Base-by-base conservation (phyloP, 2,888 invertebrate species). In the Exocentrus adspersus region DNA sequence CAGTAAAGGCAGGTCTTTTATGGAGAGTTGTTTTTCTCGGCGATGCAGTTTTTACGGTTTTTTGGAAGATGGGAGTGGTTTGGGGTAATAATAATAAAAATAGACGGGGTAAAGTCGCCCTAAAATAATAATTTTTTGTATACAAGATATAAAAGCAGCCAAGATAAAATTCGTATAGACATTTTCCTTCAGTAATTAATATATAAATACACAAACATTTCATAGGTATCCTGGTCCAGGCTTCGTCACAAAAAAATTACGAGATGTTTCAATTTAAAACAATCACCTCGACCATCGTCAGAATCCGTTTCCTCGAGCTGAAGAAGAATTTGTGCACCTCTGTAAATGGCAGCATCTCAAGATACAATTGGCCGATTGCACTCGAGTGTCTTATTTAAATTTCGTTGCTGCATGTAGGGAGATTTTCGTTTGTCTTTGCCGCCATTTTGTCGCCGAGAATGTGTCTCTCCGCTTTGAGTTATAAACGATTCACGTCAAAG, bases 391-490 rank as follows among this genome's bases (percentile, higher is more conserved):
- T 79, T 78, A 78, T 80, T 79, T 78, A 78, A 79, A 80, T 79
- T 79, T 79, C 72, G 71, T 57, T 74, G n/a, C n/a, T 73, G 74
- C 75, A 72, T 62, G 62, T 67, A 62, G 57, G 56, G 62, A 68
- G 60, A 62, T 72, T 72, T 73, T 72, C 72, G 72, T 76, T 75
- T 75, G 74, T 77, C 76, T 73, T 74, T 72, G 67, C 77, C 77
- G 77, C 78, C 78, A 79, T 79, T 78, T 79, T 79, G 79, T 78
- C 79, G 73, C 60, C 66, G 74, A 71, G 77, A 78, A 78, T 78
- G 78, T 76, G 77, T 79, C 76, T 71, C 64, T 65, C 62, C 59
- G 42, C 71, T 74, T 77, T 76, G 77, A 77, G 77, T 77, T 76
- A 77, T 76, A 78, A 78, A 79, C 75, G 78, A 73, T 72, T 71